Conservation (phyloP, 2,113 vertebrate genomes). For the Axis porcinus region DNA sequence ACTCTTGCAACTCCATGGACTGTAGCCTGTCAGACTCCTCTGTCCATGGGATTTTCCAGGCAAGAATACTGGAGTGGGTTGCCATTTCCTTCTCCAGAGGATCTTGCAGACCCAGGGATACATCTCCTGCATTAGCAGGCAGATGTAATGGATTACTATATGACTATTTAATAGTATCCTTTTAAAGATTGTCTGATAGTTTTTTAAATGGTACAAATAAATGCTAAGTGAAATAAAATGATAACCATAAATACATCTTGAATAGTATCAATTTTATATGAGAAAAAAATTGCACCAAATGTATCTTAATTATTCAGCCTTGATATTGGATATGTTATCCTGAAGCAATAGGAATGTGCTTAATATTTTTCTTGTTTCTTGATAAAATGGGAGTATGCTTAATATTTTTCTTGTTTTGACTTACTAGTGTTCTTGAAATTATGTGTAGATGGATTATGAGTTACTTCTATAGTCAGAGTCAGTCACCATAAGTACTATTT, state of each 20-base stretch:
- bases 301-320: not conserved
- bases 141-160: not conserved
- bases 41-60: not conserved
- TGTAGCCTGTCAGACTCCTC: not conserved
- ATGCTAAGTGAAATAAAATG: not conserved
- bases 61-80: not conserved
- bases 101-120: not conserved
- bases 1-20: not conserved
- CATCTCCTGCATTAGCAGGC: not conserved
- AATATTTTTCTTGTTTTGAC: not conserved
- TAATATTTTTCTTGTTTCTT: not conserved
- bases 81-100: not conserved
- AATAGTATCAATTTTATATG: not conserved
- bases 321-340: not conserved
- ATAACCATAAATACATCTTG: not conserved
- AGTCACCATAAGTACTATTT: not conserved
- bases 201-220: not conserved
- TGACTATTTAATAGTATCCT: not conserved
- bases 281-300: not conserved
- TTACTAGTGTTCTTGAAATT: not conserved
- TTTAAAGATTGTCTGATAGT: not conserved
- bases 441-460: not conserved
- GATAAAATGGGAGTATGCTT: not conserved
- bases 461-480: not conserved
- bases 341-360: not conserved